Evolutionary conservation across 2,888 invertebrate species (phyloP).

Genomic region (Microplitis deprimator): DNA sequence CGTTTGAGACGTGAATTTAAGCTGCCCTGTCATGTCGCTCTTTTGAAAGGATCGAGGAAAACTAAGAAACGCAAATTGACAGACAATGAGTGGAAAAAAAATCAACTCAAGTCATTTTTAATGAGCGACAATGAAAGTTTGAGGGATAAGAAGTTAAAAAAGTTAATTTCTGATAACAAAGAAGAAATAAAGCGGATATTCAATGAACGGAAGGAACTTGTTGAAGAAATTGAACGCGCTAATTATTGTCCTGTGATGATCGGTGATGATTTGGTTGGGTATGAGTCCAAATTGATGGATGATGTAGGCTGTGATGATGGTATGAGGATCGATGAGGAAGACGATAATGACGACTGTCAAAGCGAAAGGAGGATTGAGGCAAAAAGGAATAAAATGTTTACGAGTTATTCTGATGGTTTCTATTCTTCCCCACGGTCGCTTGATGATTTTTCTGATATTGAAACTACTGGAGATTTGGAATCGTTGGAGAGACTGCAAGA

Average conservation of each 20-base stretch:
- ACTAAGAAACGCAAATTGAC: slow-evolving; percentile 14
- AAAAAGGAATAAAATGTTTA: slow-evolving; percentile 49
- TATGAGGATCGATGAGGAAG: background rate
- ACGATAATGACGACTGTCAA: background rate
- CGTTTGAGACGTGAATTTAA: slow-evolving; percentile 54
- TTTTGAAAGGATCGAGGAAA: slow-evolving; percentile 46
- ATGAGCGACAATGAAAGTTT: slow-evolving; percentile 45
- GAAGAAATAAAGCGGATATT: background rate
- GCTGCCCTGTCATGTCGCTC: slow-evolving; percentile 57
- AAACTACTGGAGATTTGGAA: background rate
- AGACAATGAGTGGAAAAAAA: slow-evolving; percentile 31
- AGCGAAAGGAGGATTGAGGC: background rate
- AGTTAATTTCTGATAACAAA: background rate
- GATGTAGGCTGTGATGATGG: background rate
- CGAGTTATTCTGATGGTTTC: background rate
- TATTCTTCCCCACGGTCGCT: slow-evolving; percentile 53
- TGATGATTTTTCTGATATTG: slow-evolving; percentile 43
- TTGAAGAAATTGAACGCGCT: background rate
- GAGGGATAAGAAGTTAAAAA: background rate
- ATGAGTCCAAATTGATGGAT: background rate
- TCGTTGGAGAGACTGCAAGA: background rate
- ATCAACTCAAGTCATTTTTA: slow-evolving; percentile 47
- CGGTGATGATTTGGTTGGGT: background rate
- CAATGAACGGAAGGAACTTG: background rate
- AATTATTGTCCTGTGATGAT: background rate